Evolutionary conservation across 2,797 vertebrate genomes (phyloP).

Genomic region (Podarcis siculus): DNA sequence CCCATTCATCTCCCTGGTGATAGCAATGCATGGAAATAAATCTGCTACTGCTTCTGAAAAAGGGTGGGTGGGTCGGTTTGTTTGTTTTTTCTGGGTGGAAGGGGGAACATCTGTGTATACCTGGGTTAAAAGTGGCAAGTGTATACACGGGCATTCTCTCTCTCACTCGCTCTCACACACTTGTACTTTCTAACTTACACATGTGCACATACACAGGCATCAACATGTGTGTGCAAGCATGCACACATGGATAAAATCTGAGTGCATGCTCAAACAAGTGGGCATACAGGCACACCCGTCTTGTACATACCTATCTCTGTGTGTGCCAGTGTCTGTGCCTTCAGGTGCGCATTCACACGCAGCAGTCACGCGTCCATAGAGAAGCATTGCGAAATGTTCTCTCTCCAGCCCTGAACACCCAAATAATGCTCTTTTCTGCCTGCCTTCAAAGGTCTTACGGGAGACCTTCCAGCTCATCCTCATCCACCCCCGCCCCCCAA

Average conservation of each 20-base stretch:
- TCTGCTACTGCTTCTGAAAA: slow-evolving; percentile 79
- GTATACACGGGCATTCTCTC: slow-evolving; percentile 37
- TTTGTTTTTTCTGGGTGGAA: no score
- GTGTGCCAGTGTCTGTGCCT: slow-evolving; percentile 48
- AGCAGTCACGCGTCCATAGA: slow-evolving; percentile 35
- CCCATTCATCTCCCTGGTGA: slow-evolving; percentile 89
- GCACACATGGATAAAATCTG: slow-evolving; percentile 37
- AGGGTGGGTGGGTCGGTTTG: no score
- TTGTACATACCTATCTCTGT: slow-evolving; percentile 40
- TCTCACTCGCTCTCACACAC: slow-evolving; percentile 29
- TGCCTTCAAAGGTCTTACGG: slow-evolving; percentile 54
- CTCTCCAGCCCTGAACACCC: slow-evolving; percentile 67
- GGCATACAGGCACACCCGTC: slow-evolving; percentile 38
- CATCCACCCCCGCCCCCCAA: slow-evolving; percentile 45
- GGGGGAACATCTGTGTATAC: slow-evolving; percentile 72
- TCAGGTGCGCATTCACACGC: slow-evolving; percentile 42
- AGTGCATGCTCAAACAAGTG: slow-evolving; percentile 30
- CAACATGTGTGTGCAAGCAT: slow-evolving; percentile 38
- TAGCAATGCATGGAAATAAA: slow-evolving; percentile 89
- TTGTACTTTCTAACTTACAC: slow-evolving; percentile 2
- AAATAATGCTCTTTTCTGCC: slow-evolving; percentile 55
- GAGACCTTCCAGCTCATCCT: slow-evolving; percentile 59
- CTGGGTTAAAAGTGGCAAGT: slow-evolving; percentile 78
- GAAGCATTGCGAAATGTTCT: slow-evolving; percentile 64
- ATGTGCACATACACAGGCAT: background rate